Evolutionary conservation across 2,113 vertebrate genomes (phyloP), one percentile per base, ranked within the genome.

Genomic region (Seriola aureovittata): DNA sequence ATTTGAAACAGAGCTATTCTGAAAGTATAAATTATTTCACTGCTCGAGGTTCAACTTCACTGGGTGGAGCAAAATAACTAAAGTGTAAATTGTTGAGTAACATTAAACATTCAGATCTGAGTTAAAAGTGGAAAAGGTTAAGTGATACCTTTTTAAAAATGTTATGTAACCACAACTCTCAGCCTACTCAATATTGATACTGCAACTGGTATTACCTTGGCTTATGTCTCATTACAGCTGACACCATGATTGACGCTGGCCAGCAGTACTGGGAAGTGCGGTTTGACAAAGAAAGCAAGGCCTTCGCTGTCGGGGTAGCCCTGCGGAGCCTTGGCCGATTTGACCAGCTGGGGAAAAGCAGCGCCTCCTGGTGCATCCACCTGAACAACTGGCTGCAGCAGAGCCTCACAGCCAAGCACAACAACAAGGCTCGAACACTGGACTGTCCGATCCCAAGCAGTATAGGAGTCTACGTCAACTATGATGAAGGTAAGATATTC

Each of bases 361-460:
- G 93, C 0, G 96, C 97, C 0, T 99, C 98, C 55, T 99, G 97
- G 98, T 99, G 98, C 93, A 94, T 99, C 82, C 97, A 99, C 71
- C 95, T 97, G 73, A 99, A 98, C 95, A 99, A 98, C 95, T 98
- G 98, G 98, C 96, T 99, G 64, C 98, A 99, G 94, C 96, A 97
- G 96, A 98, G 96, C 93, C 97, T 99, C 93, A 97, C 96, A 0
- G 98, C 98, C 88, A 99, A 99, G 91, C 97, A 99, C 71, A 97
- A 97, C 95, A 99, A 99, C 96, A 98, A 99, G 92, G 97, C 97
- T 54, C 97, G 97, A 60, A 94, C 92, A 14, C 95, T 99, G 85
- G 98, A 99, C 5, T 95, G 96, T 36, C 86, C 96, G 0, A 97
- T 97, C 84, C 98, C 98, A 0, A 96, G 96, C 91, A 95, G 96